A percentile compares a stretch with the other conserved stretches of the same genome.
Evolutionary conservation across 1,140 invertebrate genomes (phyloP).

Genomic region (Meteorus sp.): DNA sequence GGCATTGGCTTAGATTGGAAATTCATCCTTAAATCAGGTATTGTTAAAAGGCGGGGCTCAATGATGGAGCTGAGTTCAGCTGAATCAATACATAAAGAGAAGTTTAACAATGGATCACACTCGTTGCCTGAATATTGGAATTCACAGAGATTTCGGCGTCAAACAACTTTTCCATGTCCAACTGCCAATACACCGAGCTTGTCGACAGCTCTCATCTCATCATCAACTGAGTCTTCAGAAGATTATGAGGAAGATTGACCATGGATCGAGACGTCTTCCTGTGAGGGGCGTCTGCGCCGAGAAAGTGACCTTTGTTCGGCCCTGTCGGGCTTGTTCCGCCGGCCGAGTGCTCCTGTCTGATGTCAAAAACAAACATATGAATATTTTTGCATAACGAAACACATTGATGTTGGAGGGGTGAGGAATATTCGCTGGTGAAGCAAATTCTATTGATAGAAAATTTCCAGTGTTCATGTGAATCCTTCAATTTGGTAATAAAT

Average conservation of each 20-base stretch:
- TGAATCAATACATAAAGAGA: conserved; percentile 48
- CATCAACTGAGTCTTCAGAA: conserved; percentile 55
- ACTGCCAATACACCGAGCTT: conserved; percentile 44
- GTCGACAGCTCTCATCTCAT: conserved; percentile 51
- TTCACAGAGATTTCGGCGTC: conserved; percentile 43
- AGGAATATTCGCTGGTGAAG: conserved; percentile 1
- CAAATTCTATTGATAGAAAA: neutral
- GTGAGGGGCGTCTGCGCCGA: conserved; percentile 40
- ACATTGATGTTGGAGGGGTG: neutral
- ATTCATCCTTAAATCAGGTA: conserved; percentile 17
- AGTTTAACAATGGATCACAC: conserved; percentile 42
- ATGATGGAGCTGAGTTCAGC: conserved; percentile 54
- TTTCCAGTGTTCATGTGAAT: neutral
- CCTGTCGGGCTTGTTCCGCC: conserved; percentile 44
- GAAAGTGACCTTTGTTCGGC: conserved; percentile 38
- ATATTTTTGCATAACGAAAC: conserved; percentile 9
- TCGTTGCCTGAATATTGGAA: conserved; percentile 56
- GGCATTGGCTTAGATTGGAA: neutral
- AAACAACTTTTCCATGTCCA: conserved; percentile 44
- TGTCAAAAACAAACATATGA: conserved; percentile 25
- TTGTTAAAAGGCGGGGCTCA: conserved; percentile 48
- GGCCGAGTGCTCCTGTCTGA: conserved; percentile 50
- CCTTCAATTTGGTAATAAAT: too few species aligned
- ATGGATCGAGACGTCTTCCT: conserved; percentile 39
- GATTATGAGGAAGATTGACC: conserved; percentile 53